Evolutionary conservation across 2,888 invertebrate species (phyloP).

Genomic region (Anodontia alba): DNA sequence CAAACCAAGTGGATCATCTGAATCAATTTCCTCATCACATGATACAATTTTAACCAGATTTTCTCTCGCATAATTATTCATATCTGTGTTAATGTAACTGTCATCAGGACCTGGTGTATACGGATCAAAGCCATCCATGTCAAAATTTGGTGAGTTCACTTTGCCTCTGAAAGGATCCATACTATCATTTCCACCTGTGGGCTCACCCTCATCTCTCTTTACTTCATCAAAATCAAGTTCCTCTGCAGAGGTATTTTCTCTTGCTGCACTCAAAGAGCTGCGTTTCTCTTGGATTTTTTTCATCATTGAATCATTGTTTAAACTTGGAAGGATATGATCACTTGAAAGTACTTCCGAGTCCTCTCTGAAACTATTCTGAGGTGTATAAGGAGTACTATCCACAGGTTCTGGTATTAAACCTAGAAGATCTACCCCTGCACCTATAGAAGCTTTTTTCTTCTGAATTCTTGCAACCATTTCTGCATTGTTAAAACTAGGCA

Average conservation of each 20-base stretch:
- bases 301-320: constrained; percentile 84
- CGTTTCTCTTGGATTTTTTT: constrained; percentile 83
- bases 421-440: constrained; percentile 19
- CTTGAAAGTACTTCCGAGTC: constrained; percentile 26
- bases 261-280: constrained; percentile 38
- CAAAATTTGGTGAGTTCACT: constrained; percentile 9
- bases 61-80: background rate
- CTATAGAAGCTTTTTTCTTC: constrained; percentile 83
- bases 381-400: constrained; percentile 70
- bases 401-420: constrained; percentile 19
- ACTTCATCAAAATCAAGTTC: constrained; percentile 7
- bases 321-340: constrained; percentile 79
- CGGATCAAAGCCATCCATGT: constrained; percentile 61
- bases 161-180: background rate
- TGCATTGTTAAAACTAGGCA: constrained; percentile 85
- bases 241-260: constrained; percentile 17
- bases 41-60: constrained; percentile 12
- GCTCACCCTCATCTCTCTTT: background rate
- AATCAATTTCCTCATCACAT: background rate
- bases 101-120: constrained; percentile 69
- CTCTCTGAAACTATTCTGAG: constrained; percentile 72
- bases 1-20: background rate
- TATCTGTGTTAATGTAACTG: background rate
- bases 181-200: background rate
- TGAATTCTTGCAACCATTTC: constrained; percentile 85